A percentile compares a stretch with the other conserved stretches of the same genome.
Conservation (phyloP, 2,797 vertebrate species). For the Gymnopithys bicolor region DNA sequence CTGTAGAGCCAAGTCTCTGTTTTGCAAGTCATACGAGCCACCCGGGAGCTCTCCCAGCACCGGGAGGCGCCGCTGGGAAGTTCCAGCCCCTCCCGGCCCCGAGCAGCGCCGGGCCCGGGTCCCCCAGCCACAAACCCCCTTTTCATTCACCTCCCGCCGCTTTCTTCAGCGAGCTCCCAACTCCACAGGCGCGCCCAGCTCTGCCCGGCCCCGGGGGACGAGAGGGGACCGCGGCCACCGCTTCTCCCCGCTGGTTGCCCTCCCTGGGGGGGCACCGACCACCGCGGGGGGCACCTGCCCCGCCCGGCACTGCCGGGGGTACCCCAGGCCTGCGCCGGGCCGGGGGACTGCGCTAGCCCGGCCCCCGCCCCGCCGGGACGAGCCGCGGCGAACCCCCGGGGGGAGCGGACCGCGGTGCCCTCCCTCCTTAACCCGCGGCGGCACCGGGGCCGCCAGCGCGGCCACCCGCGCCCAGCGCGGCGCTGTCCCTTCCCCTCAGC, state of each 20-base stretch:
- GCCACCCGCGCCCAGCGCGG: background rate
- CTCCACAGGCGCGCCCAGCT: background rate
- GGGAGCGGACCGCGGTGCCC: background rate
- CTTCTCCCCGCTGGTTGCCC: too few relatives aligned
- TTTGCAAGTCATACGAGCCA: slow-evolving; percentile 16
- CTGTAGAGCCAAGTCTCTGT: accelerated
- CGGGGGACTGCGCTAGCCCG: background rate
- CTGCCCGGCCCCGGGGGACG: background rate
- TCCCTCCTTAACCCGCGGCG: accelerated
- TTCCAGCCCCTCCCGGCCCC: background rate
- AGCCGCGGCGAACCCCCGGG: too few relatives aligned
- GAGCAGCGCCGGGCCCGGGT: accelerated
- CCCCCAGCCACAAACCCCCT: accelerated
- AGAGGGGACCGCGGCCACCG: background rate
- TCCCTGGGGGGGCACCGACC: accelerated
- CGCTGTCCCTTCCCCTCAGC: background rate
- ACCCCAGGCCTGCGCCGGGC: background rate
- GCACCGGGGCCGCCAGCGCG: background rate
- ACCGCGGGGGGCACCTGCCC: accelerated
- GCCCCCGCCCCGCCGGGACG: background rate
- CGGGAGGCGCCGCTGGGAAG: background rate
- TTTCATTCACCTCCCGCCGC: background rate
- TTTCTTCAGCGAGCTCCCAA: background rate
- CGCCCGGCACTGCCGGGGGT: background rate
- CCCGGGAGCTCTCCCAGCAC: background rate